phyloP scores from a whole-genome alignment of 2,797 vertebrate genomes.

The Malacoctenus gilli region DNA sequence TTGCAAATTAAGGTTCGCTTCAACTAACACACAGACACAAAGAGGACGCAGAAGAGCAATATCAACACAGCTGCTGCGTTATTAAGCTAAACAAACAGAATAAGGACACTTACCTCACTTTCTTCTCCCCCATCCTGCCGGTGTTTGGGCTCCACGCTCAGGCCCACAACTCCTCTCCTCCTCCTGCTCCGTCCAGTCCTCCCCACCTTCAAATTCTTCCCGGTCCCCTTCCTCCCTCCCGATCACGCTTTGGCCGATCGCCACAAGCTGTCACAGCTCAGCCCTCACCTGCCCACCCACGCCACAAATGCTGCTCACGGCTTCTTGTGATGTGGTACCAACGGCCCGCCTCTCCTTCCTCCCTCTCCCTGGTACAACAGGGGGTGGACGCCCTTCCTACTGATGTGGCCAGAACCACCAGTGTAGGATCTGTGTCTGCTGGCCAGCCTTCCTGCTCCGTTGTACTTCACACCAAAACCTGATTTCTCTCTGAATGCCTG shows the following conservation, averaged over 20 bases:
- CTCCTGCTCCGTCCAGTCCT: slow-evolving; percentile 9
- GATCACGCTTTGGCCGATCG: slow-evolving; percentile 27
- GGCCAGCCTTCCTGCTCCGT: slow-evolving; percentile 43
- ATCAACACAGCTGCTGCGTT: slow-evolving; percentile 9
- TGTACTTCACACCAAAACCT: slow-evolving; percentile 36
- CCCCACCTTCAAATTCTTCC: slow-evolving; percentile 13
- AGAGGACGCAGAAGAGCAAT: not conserved
- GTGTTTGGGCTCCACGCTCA: slow-evolving; percentile 53
- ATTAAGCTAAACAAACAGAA: slow-evolving; percentile 9
- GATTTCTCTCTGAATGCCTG: slow-evolving; percentile 27
- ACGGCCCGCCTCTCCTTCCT: slow-evolving; percentile 1
- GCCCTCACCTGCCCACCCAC: slow-evolving; percentile 39
- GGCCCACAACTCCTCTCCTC: slow-evolving; percentile 45
- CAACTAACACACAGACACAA: not conserved
- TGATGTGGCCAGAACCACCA: slow-evolving; percentile 29
- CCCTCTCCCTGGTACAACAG: slow-evolving; percentile 10
- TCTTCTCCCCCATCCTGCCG: slow-evolving; percentile 79
- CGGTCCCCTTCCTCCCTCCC: slow-evolving; percentile 30
- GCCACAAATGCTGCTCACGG: slow-evolving; percentile 14
- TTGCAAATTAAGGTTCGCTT: not conserved
- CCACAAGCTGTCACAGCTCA: slow-evolving; percentile 24
- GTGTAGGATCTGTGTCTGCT: slow-evolving; percentile 25
- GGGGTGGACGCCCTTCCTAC: slow-evolving; percentile 26
- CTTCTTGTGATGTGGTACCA: slow-evolving; percentile 14
- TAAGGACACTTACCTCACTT: slow-evolving; percentile 73